Percentiles rank a stretch among this genome's conserved stretches.
Conservation (phyloP, 2,797 vertebrate genomes). For the Microcaecilia unicolor region DNA sequence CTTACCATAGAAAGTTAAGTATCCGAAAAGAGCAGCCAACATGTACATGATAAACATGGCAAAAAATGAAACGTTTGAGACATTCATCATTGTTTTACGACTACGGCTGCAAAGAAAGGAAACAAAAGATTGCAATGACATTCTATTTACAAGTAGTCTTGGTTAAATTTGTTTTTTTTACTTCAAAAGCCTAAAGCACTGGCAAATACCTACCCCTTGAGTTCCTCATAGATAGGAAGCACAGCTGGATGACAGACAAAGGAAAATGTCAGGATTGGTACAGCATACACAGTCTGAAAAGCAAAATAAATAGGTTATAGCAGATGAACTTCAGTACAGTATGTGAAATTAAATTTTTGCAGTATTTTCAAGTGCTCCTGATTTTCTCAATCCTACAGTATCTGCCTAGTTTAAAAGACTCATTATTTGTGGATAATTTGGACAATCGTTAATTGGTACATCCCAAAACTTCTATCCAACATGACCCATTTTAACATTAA, state of each 20-base stretch:
- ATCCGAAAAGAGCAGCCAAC: slow-evolving; percentile 91
- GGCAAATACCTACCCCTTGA: slow-evolving; percentile 88
- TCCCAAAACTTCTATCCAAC: too few species aligned
- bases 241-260: slow-evolving; percentile 95
- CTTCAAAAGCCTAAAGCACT: too few species aligned
- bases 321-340: background rate
- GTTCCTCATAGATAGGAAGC: slow-evolving; percentile 93
- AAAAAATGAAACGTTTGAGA: slow-evolving; percentile 91
- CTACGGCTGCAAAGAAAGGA: slow-evolving; percentile 66
- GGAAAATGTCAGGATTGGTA: slow-evolving; percentile 91
- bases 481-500: too few species aligned
- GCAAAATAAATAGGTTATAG: background rate
- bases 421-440: too few species aligned
- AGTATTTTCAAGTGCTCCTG: too few species aligned
- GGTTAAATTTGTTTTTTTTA: background rate
- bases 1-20: slow-evolving; percentile 91
- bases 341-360: background rate
- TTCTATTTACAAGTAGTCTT: background rate
- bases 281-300: slow-evolving; percentile 86
- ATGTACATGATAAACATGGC: slow-evolving; percentile 97
- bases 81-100: slow-evolving; percentile 84
- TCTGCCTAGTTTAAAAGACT: too few species aligned
- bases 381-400: too few species aligned
- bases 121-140: slow-evolving; percentile 8
- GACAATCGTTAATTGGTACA: too few species aligned